Evolutionary conservation across 2,797 vertebrate genomes (phyloP).

Genomic region (Amblyopsis hoosieri): DNA sequence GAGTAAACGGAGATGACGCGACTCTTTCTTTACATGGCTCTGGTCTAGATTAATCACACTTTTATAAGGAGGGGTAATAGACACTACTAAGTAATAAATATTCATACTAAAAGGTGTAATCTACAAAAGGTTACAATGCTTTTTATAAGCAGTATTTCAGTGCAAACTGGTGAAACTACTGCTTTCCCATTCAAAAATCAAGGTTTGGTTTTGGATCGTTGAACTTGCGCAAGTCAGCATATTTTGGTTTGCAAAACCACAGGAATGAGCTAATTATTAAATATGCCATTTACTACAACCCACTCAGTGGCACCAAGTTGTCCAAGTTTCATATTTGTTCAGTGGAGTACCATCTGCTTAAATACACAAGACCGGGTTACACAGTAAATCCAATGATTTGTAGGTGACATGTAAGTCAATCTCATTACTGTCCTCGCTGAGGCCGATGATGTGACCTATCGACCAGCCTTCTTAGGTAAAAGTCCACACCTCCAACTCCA

Average conservation of each 20-base stretch:
- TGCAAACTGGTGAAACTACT: slow-evolving; percentile 38
- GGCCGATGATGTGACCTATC: neutral
- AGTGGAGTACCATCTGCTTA: slow-evolving; percentile 24
- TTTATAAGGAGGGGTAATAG: slow-evolving; percentile 29
- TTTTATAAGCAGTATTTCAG: slow-evolving; percentile 39
- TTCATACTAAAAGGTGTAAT: slow-evolving; percentile 20
- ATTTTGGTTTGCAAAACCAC: slow-evolving; percentile 38
- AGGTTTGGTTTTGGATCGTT: slow-evolving; percentile 29
- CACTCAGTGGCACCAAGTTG: slow-evolving; percentile 1
- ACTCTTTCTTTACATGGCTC: no score
- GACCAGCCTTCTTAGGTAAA: slow-evolving; percentile 67
- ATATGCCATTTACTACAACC: slow-evolving; percentile 12
- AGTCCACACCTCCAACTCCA: slow-evolving; percentile 84
- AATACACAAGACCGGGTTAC: slow-evolving; percentile 40
- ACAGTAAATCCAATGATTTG: slow-evolving; percentile 33
- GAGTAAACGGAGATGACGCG: no score
- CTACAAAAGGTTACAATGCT: slow-evolving; percentile 6
- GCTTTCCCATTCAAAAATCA: slow-evolving; percentile 16
- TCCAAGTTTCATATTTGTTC: slow-evolving; percentile 22
- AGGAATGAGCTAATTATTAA: slow-evolving; percentile 45
- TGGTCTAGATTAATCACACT: slow-evolving; percentile 1
- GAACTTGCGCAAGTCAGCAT: slow-evolving; percentile 18
- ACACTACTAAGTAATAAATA: slow-evolving; percentile 25
- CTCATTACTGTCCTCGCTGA: slow-evolving; percentile 20
- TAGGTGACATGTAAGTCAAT: neutral